Evolutionary conservation across 2,113 vertebrate genomes (phyloP).

Genomic region (Gulo gulo): DNA sequence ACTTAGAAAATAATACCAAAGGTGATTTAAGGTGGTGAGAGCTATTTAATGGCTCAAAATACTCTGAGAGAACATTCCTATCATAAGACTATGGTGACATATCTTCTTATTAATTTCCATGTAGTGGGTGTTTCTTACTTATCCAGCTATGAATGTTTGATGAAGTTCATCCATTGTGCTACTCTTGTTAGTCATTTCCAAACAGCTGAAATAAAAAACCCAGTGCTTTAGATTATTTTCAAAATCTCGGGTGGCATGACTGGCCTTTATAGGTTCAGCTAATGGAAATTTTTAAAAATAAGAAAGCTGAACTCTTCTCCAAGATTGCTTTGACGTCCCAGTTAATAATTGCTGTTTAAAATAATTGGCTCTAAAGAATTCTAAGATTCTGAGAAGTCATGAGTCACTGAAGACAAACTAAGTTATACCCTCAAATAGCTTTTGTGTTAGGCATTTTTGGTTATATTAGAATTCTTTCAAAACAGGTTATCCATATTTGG

Average conservation of each 20-base stretch:
- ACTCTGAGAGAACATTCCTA: conserved; percentile 41
- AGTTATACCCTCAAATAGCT: conserved; percentile 26
- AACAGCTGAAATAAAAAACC: conserved; percentile 47
- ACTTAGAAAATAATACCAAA: conserved; percentile 44
- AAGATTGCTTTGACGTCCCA: conserved; percentile 50
- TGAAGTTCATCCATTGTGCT: conserved; percentile 43
- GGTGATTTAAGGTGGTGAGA: conserved; percentile 51
- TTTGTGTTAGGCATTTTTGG: conserved; percentile 45
- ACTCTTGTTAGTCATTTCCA: conserved; percentile 49
- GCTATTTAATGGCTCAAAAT: conserved; percentile 18
- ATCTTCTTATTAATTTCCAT: conserved; percentile 52
- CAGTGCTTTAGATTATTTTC: conserved; percentile 37
- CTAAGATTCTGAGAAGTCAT: conserved; percentile 36
- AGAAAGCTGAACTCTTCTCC: conserved; percentile 7
- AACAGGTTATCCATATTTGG: conserved; percentile 28
- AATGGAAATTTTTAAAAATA: conserved; percentile 45
- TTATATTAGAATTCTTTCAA: conserved; percentile 53
- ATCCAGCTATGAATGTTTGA: conserved; percentile 46
- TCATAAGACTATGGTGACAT: conserved; percentile 54
- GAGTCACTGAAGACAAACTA: conserved; percentile 49
- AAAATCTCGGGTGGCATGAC: conserved; percentile 17
- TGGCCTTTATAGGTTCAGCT: conserved; percentile 17
- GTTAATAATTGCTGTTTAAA: conserved; percentile 47
- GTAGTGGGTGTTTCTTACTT: conserved; percentile 50
- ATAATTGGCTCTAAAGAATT: conserved; percentile 38